Base-by-base conservation (phyloP, 2,797 vertebrate genomes). In the Platyrinchus mystaceus region DNA sequence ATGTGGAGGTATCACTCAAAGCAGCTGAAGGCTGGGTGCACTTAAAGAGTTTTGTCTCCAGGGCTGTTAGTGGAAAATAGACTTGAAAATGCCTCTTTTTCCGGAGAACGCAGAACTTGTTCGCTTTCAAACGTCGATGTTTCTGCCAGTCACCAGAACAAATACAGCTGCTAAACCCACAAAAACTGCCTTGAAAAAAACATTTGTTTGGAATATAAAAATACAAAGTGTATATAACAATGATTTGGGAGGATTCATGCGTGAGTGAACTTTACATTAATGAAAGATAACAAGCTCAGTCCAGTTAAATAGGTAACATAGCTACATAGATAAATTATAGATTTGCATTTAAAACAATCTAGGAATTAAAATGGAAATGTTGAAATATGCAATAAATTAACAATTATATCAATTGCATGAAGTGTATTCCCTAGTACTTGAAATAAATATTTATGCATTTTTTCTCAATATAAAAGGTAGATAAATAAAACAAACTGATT, bases 31-130 rank as follows among this genome's bases (percentile, higher is more conserved):
- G 2, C 34, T 27, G 32, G 46, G 12, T 15, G 34, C 9, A 2
- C 74, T 55, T 27, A 8, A 24, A n/a, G 32, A 0, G 0, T 58
- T 80, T 68, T 0, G 0, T 58, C 71, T 78, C 52, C 32, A 24
- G 22, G 20, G 41, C 47, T 73, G 3, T 71, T 44, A 32, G 68
- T 10, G 55, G 74, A 52, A 70, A 70, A 52, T 7, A 36, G 23
- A 28, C 27, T 76, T 50, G 63, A 18, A 66, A 91, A 44, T 73
- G 62, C 6, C 1, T 71, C 89, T 82, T 78, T 23, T 50, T 21
- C 41, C 52, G 26, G 70, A 37, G 50, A 43, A 7, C 2, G 4
- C 28, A 10, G 39, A 60, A 43, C 52, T 55, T 46, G 32, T 56
- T 89, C 7, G 2, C 36, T 82, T 79, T 44, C n/a, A n/a, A 58